phyloP scores from a whole-genome alignment of 2,797 vertebrate genomes.

The Falco columbarius region DNA sequence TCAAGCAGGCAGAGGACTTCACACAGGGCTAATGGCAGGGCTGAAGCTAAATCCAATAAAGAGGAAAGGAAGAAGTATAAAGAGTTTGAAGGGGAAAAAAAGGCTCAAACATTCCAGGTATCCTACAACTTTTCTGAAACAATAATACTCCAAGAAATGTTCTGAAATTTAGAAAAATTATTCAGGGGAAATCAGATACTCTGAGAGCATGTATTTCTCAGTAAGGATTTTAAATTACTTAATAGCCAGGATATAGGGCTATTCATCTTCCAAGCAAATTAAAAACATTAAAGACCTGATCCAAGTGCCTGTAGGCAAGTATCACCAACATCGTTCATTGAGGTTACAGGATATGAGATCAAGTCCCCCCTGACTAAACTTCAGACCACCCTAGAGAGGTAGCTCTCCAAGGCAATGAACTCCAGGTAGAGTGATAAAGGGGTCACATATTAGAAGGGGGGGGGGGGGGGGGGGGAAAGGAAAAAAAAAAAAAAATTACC shows the following conservation, averaged over 20 bases:
- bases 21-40: not conserved
- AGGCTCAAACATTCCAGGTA: not conserved
- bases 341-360: constrained; percentile 53
- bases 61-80: not conserved
- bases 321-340: not conserved
- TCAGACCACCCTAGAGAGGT: constrained; percentile 12
- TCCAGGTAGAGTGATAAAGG: not conserved
- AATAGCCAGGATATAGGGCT: constrained; percentile 56
- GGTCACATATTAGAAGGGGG: not conserved
- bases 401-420: not conserved
- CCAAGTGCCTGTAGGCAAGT: constrained; percentile 49
- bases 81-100: not conserved
- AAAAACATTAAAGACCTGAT: constrained; percentile 62
- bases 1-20: not conserved
- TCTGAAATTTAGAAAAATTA: constrained; percentile 56
- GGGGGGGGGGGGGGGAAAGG: not conserved
- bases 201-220: constrained; percentile 59
- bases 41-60: not conserved
- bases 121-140: constrained; percentile 12
- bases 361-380: constrained; percentile 34
- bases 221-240: constrained; percentile 64
- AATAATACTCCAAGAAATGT: constrained; percentile 23
- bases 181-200: constrained; percentile 61
- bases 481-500: not conserved
- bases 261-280: constrained; percentile 65